Conservation (phyloP, 2,888 invertebrate genomes). For the Epicampocera succincta region DNA sequence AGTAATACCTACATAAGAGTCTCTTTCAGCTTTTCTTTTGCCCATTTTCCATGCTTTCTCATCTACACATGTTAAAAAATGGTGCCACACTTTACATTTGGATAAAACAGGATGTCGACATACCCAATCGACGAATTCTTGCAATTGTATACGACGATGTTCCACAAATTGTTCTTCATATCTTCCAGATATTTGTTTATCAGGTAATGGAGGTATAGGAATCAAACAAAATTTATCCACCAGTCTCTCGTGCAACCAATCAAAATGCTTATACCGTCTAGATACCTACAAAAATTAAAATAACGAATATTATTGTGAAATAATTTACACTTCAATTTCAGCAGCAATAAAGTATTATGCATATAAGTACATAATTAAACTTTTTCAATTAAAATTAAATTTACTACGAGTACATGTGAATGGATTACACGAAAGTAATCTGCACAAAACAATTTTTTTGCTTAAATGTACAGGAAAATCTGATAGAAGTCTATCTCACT, state of each 20-base stretch:
- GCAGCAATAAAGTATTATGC: too few relatives aligned
- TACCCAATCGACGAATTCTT: slow-evolving; percentile 98
- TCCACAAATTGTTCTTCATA: slow-evolving; percentile 99
- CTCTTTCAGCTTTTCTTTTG: slow-evolving; percentile 96
- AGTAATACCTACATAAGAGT: slow-evolving; percentile 93
- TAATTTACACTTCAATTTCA: neutral
- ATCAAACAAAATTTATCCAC: slow-evolving; percentile 96
- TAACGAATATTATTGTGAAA: neutral
- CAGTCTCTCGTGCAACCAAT: slow-evolving; percentile 97
- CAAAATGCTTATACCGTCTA: slow-evolving; percentile 98
- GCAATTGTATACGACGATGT: slow-evolving; percentile 94
- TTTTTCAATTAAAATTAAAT: too few relatives aligned
- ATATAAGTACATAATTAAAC: too few relatives aligned
- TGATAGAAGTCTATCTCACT: too few relatives aligned
- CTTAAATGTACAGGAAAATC: too few relatives aligned
- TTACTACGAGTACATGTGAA: too few relatives aligned
- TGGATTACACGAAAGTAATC: too few relatives aligned
- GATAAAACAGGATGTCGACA: slow-evolving; percentile 97
- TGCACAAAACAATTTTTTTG: too few relatives aligned
- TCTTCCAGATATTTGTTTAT: slow-evolving; percentile 98
- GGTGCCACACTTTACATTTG: slow-evolving; percentile 95
- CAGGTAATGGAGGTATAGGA: slow-evolving; percentile 97
- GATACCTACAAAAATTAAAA: slow-evolving; percentile 83
- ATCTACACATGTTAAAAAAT: slow-evolving; percentile 98
- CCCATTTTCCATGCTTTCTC: slow-evolving; percentile 99